Base-by-base conservation (phyloP, 1,140 invertebrate genomes). In the Zeugodacus cucurbitae region DNA sequence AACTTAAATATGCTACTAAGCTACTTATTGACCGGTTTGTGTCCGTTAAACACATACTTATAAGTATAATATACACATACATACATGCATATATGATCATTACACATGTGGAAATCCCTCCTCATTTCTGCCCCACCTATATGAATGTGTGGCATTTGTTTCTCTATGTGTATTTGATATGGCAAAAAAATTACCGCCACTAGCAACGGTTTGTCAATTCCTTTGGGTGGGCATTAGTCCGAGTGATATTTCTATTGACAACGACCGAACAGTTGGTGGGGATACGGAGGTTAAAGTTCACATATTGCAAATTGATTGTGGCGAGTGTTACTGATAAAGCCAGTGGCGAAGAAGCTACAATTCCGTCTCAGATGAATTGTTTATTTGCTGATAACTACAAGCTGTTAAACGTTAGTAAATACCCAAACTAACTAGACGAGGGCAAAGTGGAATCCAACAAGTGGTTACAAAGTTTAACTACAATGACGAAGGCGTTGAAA, bases 241-340 rank as follows among this genome's bases (percentile, higher is more conserved):
- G 20, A 48, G 41, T 82, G 74, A 82, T 82, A 82, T 48, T n/a
- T 11, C 41, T n/a, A 54, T 54, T 82, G 74, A 10, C 74, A 82
- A 48, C 41, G n/a, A 54, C 74, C 22, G 34, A 37, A 32, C 20
- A 82, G n/a, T 54, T 82, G 74, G 41, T 82, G 74, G 74, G 64
- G 74, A 82, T 3, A 48, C 34, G 48, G 37, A 8, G 74, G 74
- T 82, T 41, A 82, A 82, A 82, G 41, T 26, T 82, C 74, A 82
- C 74, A 82, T 82, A 29, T 54, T 82, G 74, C 74, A 82, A 82
- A 82, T 82, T 82, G 74, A 82, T 82, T 82, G 74, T 54, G 74
- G 74, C 41, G 22, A 82, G 74, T 29, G 41, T 82, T 29, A 11
- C 11, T 82, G 74, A 48, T 82, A 48, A 82, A n/a, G 22, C 74